phyloP scores from a whole-genome alignment of 2,888 invertebrate genomes.

The Bellardia bayeri region DNA sequence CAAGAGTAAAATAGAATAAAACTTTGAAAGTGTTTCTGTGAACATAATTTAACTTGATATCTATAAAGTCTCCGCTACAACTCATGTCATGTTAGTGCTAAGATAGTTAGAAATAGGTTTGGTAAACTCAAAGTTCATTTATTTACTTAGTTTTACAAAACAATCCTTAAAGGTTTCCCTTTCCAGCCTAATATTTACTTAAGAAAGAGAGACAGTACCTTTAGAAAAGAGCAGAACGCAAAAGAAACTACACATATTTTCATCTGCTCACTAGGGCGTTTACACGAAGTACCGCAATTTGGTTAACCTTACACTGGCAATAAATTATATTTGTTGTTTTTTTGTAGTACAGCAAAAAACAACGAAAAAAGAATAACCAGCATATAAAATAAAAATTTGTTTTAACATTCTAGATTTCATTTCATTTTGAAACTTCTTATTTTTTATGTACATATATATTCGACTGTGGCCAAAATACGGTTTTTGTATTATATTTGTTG shows the following conservation, averaged over 20 bases:
- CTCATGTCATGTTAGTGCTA: too few relatives aligned
- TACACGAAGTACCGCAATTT: constrained; percentile 77
- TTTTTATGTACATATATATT: background rate
- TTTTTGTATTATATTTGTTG: constrained; percentile 4
- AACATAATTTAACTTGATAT: too few relatives aligned
- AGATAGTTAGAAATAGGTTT: too few relatives aligned
- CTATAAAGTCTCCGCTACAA: too few relatives aligned
- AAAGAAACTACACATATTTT: constrained; percentile 4
- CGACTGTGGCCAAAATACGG: constrained; percentile 11
- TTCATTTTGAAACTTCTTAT: constrained; percentile 16
- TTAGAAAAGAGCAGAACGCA: background rate
- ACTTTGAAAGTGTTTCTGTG: too few relatives aligned
- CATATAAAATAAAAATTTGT: constrained; percentile 52
- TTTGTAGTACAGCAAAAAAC: background rate
- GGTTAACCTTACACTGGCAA: constrained; percentile 75
- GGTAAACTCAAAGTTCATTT: background rate
- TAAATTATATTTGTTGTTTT: constrained; percentile 72
- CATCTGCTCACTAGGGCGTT: constrained; percentile 69
- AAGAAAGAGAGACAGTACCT: background rate
- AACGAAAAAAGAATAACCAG: constrained; percentile 18
- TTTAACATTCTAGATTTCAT: constrained; percentile 61
- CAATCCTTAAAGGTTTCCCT: constrained; percentile 2
- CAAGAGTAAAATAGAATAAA: too few relatives aligned
- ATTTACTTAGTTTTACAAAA: background rate
- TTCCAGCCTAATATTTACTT: background rate